These are phyloP conservation scores for Hydropsyche betteni DNA, from an alignment of 2,888 invertebrate species.

Conservation along the genomic window DNA sequence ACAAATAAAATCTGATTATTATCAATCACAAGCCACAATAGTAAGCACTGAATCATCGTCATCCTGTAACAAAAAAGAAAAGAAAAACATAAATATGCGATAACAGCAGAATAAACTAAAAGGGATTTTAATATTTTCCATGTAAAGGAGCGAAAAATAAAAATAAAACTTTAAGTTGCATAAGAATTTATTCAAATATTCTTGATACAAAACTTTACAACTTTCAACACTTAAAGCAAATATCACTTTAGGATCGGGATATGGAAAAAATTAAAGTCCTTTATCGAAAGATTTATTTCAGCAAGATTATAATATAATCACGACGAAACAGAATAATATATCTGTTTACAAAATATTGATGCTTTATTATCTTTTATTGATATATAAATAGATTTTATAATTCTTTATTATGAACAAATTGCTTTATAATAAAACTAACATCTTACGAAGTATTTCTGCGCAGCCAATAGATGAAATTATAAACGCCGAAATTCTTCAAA, in stretches of 20 bases:
- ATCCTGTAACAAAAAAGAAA: conserved; percentile 64
- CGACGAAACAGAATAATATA: conserved; percentile 19
- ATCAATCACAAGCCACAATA: conserved; percentile 53
- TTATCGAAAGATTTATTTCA: conserved; percentile 40
- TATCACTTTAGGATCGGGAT: conserved; percentile 44
- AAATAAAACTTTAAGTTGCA: conserved; percentile 19
- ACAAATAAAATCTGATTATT: conserved; percentile 55
- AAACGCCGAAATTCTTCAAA: neutral
- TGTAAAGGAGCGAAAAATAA: neutral
- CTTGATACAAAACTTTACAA: conserved; percentile 11
- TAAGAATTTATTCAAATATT: conserved; percentile 32
- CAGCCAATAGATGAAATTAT: neutral
- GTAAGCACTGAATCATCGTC: conserved; percentile 56
- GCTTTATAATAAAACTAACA: conserved; percentile 49
- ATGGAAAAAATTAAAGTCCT: conserved; percentile 50
- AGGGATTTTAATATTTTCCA: conserved; percentile 15
- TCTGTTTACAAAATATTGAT: conserved; percentile 10
- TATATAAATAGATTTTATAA: conserved; percentile 21
- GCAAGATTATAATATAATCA: neutral
- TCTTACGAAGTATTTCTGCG: conserved; percentile 48
- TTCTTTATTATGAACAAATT: conserved; percentile 44
- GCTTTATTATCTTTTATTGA: conserved; percentile 16
- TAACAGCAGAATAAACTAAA: neutral
- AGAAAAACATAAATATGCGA: conserved; percentile 17
- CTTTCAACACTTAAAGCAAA: conserved; percentile 13